Base-by-base conservation (phyloP, 2,797 vertebrate species). In the Intellagama lesueurii region DNA sequence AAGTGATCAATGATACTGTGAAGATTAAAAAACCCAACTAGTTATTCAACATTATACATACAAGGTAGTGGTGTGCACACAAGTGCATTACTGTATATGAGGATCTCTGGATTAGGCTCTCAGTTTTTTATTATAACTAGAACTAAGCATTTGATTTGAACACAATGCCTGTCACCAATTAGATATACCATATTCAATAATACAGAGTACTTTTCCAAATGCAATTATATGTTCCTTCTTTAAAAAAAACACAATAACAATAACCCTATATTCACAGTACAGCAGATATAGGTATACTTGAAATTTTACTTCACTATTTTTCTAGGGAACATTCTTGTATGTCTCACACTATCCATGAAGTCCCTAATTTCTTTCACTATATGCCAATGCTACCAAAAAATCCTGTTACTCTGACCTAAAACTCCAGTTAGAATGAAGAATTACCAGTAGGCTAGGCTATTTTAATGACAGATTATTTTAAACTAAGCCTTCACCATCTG, bases 381-480 rank as follows among this genome's bases (percentile, higher is more conserved):
- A 92, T 95, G 91, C 90, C 89, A 92, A 3, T 5, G 75, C 60
- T 92, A 92, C 56, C 92, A 91, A 94, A 94, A 95, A 93, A 79
- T 91, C 88, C 95, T 95, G 96, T 95, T 94, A 94, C 91, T 92
- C 89, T 94, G 95, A 96, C 97, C 97, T 96, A 96, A 56, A 96
- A 94, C 96, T 96, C 95, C 94, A 97, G 97, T 96, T 96, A 97
- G 92, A 97, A 95, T 97, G 96, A 97, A 96, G 96, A 97, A 96
- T 96, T 96, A 97, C 96, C 96, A 97, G 94, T 97, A 96, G 93
- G 94, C 93, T 96, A 95, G 95, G 96, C 96, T 97, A 96, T 97
- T 97, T 97, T 97, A 97, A 97, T 97, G 96, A 97, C 96, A 97
- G 96, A 97, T 97, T 97, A 97, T 97, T 97, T 97, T 97, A 97